Evolutionary conservation across 2,888 invertebrate genomes (phyloP), one percentile per base, ranked within the genome.

Genomic region (Noctua pronuba): DNA sequence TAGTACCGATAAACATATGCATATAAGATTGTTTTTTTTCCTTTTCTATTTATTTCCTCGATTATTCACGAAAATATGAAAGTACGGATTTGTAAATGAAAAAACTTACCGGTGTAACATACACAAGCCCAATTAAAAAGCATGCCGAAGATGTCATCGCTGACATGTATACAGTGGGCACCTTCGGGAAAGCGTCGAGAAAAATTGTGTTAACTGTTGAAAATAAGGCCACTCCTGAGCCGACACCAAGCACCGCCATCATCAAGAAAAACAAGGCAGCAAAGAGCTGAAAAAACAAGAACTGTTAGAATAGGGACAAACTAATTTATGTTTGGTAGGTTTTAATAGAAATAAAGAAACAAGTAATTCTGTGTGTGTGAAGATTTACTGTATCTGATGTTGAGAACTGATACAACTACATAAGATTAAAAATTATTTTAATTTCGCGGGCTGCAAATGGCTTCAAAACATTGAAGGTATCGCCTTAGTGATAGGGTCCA

Each of bases 261-360:
- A 98, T 98, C 87, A 98, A 94, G 96, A 98, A 98, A 95, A 98
- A 98, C 2, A 98, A 94, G 2, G 98, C 98, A 0, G 98, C 96
- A 93, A 98, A 98, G 18, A 98, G 92, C 97, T 98, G 94, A 96
- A 97, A 75, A 73, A 52, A 68, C 1, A 46, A n/a, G 0, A 65
- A 41, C 1, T 52, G 24, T 80, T 35, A 41, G 31, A 58, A 66
- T 49, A 7, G n/a, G 3, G 41, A 16, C 18, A 41, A 41, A 16
- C 41, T 65, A 41, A n/a, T n/a, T 41, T 24, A 24, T 18, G 8
- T 71, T 41, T 10, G 18, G 1, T 1, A 41, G 18, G 13, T 71
- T 52, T 49, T 49, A 24, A 38, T 38, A 38, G 8, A 46, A 67
- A 21, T n/a, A 16, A 70, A 28, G 13, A 67, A 58, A 31, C 31